A percentile compares a stretch with the other conserved stretches of the same genome.
These are phyloP conservation scores for Amphiura filiformis DNA, from an alignment of 35 echinoderm and acorn worm species.

Conservation along the genomic window DNA sequence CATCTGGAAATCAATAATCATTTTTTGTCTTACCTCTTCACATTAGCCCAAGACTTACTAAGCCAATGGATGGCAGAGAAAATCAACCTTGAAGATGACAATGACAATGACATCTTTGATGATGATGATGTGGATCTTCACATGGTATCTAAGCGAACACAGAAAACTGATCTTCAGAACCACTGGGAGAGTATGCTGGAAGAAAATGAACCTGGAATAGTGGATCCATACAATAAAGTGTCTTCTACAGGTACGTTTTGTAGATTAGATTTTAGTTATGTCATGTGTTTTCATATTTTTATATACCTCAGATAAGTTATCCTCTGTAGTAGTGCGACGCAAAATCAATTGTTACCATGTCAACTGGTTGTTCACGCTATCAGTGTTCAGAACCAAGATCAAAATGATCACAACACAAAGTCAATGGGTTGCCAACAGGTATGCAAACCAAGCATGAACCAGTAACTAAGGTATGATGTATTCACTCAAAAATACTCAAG, in stretches of 20 bases:
- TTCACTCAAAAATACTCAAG: too few relatives aligned
- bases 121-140: constrained; percentile 23
- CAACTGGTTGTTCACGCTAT: too few relatives aligned
- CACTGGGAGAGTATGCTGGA: constrained; percentile 82
- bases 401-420: too few relatives aligned
- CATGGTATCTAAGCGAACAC: background rate
- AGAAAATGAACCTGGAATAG: constrained; percentile 63
- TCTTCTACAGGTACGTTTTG: constrained; percentile 70
- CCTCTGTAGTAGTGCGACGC: background rate
- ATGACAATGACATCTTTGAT: constrained; percentile 42
- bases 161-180: constrained; percentile 59
- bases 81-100: constrained; percentile 70
- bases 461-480: too few relatives aligned
- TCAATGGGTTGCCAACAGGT: too few relatives aligned
- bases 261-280: background rate
- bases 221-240: constrained; percentile 53
- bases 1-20: too few relatives aligned
- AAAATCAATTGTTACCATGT: background rate
- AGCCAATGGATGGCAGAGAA: constrained; percentile 98
- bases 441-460: too few relatives aligned
- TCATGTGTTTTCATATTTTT: too few relatives aligned
- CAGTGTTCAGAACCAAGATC: too few relatives aligned
- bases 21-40: too few relatives aligned
- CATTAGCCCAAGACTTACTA: constrained; percentile 82
- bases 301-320: background rate